A percentile compares a stretch with the other conserved stretches of the same genome.
phyloP scores from a whole-genome alignment of 2,113 vertebrate genomes.

The Anoura caudifer region DNA sequence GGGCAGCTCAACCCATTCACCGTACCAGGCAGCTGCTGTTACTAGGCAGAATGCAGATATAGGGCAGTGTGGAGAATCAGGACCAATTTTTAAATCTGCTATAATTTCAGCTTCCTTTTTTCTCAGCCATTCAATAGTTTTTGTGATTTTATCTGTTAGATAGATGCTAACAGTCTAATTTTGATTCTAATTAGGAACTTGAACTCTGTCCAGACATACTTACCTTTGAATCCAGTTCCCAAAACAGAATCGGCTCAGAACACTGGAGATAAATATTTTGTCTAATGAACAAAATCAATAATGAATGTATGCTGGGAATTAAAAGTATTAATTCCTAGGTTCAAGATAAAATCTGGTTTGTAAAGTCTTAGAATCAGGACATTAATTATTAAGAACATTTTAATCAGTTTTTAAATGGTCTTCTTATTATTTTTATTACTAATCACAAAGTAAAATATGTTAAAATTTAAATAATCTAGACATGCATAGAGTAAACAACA shows the following conservation, averaged over 20 bases:
- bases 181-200: background rate
- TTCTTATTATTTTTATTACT: background rate
- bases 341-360: constrained; percentile 13
- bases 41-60: background rate
- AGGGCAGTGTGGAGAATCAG: background rate
- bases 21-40: background rate
- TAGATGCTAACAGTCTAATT: background rate
- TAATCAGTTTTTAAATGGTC: background rate
- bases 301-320: background rate
- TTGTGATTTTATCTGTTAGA: background rate
- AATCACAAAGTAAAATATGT: background rate
- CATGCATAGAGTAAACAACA: background rate
- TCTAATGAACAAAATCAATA: constrained; percentile 8
- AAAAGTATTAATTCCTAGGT: background rate
- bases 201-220: background rate
- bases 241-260: background rate
- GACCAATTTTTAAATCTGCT: background rate
- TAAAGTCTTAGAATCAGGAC: background rate
- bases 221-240: background rate
- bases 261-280: background rate
- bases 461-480: background rate
- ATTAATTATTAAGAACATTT: background rate
- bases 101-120: background rate
- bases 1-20: background rate
- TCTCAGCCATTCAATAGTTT: background rate